Conservation (phyloP, 2,888 invertebrate genomes). For the Lasioglossum zephyrum region DNA sequence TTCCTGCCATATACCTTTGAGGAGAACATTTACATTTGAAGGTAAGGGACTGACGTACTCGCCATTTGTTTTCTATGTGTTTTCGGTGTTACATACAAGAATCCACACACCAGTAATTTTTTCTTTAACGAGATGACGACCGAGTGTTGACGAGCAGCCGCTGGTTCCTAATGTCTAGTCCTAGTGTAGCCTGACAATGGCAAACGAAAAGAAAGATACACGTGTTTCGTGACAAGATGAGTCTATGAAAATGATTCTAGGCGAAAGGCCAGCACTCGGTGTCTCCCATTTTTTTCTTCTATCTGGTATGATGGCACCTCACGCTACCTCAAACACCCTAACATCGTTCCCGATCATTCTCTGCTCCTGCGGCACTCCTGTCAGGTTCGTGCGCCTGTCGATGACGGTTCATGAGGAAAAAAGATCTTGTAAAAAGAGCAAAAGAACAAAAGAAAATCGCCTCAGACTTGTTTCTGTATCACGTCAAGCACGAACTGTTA, state of each 20-base stretch:
- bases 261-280: constrained; percentile 80
- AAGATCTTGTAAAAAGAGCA: constrained; percentile 25
- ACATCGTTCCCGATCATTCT: constrained; percentile 62
- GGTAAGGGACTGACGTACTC: constrained; percentile 85
- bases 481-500: constrained; percentile 66
- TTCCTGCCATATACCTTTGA: constrained; percentile 85
- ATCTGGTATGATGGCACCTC: constrained; percentile 85
- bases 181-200: not conserved
- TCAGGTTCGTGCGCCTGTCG: constrained; percentile 69
- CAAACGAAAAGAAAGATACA: not conserved
- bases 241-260: not conserved
- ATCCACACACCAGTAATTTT: constrained; percentile 82
- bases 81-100: constrained; percentile 83
- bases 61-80: constrained; percentile 84
- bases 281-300: constrained; percentile 81
- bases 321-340: constrained; percentile 79
- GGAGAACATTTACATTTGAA: constrained; percentile 85
- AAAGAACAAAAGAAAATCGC: constrained; percentile 1
- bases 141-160: constrained; percentile 78
- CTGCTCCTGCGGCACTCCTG: constrained; percentile 70
- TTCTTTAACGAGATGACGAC: constrained; percentile 77
- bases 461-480: constrained; percentile 43
- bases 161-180: not conserved
- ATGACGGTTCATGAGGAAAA: constrained; percentile 27
- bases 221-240: not conserved